Base-by-base conservation (phyloP, 92 coral and sea anemone genomes). In the Bergia sp. region DNA sequence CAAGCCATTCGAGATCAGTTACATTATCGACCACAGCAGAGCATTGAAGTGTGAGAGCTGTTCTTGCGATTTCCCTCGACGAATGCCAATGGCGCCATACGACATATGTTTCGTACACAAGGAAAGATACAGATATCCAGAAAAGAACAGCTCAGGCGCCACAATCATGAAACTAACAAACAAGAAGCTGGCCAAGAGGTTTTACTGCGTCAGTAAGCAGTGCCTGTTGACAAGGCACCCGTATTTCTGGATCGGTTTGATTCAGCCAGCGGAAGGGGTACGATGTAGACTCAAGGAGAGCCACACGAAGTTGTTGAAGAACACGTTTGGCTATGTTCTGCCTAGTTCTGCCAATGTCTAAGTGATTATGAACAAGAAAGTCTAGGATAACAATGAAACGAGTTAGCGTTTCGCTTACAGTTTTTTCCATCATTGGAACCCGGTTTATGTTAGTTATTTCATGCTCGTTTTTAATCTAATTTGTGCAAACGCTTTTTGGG, bases 101-200 rank as follows among this genome's bases (percentile, higher is more conserved):
- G 82, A 90, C 79, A 77, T 91, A 37, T 72, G 89, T 43, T 42
- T 91, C 47, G 75, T 65, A 15, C 91, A 91, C 91, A 88, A 91
- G 77, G 91, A 91, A 81, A 29, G 91, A 66, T 91, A 86, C 89
- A 41, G 38, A 58, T 92, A 92, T 73, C 94, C 94, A 23, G 88
- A 67, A 61, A 91, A 89, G 86, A 90, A 85, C 73, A 77, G 81
- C 23, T 42, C 81, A 20, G 81, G 38, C 49, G 7, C 21, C 3
- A 77, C 57, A 77, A 8, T 16, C 57, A 77, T 77, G 81, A 77
- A 41, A 45, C 81, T 77, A 29, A 77, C 81, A 58, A 57, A 77
- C 29, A 77, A 77, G n/a, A 43, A 44, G 40, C 7, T 77, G 45
- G 81, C 81, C 1, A 77, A 77, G 58, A 57, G 81, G 21, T 77